phyloP scores from a whole-genome alignment of 2,888 invertebrate genomes.

The Rhopalosiphum nymphaeae region DNA sequence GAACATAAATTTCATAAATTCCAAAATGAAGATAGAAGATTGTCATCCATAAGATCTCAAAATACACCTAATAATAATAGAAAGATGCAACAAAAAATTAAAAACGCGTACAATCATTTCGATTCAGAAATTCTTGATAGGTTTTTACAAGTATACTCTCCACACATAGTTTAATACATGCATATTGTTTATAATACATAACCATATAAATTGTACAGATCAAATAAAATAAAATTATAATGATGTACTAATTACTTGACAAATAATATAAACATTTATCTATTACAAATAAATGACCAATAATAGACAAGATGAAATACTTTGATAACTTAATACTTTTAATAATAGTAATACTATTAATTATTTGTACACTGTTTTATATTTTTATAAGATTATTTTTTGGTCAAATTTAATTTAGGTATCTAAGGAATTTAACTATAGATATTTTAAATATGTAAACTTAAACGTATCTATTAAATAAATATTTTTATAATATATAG shows the following conservation, averaged over 20 bases:
- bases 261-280: background rate
- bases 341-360: background rate
- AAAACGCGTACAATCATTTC: conserved; percentile 37
- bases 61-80: background rate
- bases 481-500: background rate
- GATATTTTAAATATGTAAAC: background rate
- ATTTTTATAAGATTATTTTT: background rate
- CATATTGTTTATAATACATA: background rate
- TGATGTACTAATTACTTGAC: background rate
- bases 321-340: background rate
- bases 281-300: background rate
- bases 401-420: background rate
- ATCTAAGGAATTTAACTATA: background rate
- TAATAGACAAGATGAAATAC: background rate
- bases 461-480: background rate
- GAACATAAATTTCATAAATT: background rate
- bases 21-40: background rate
- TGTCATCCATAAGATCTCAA: background rate
- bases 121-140: conserved; percentile 45
- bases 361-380: background rate
- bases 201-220: background rate
- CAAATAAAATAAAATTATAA: background rate
- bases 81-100: background rate
- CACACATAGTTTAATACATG: background rate
- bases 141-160: conserved; percentile 43